Base-by-base conservation (phyloP, 2,888 invertebrate species). In the Amorpha juglandis region DNA sequence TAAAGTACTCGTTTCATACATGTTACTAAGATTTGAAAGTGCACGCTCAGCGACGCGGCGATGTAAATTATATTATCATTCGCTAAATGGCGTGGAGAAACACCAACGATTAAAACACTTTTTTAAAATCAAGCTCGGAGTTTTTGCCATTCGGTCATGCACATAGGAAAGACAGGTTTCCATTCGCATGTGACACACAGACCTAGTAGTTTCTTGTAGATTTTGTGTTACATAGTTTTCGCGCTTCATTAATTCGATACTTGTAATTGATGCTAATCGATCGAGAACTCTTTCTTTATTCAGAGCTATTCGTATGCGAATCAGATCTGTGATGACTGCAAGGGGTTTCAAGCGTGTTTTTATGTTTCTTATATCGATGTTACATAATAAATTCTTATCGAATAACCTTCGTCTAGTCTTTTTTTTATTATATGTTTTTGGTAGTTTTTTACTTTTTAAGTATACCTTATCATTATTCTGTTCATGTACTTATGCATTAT, bases 151-250 rank as follows among this genome's bases (percentile, higher is more conserved):
- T 72, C 72, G 65, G 69, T 69, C 67, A 71, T 70, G 73, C 69
- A 48, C 33, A 45, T 66, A 62, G 42, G 33, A 63, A 45, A 64
- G 51, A 69, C 70, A 65, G 67, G 72, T 71, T 72, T 67, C 21
- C n/a, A 63, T 62, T 67, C 63, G 69, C 63, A 63, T 69, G 62
- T 69, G 71, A 70, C 73, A 71, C 62, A 71, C 68, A 74, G 68
- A 71, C 70, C 71, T 64, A 67, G 67, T 66, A 65, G 50, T 65
- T 71, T 69, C 67, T 71, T 68, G 68, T 66, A 65, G 68, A 70
- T 38, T 47, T 55, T 48, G 27, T 16, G 19, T 53, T 64, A 64
- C 35, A 48, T 65, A 58, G 55, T 48, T 1, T 47, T 16, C 33
- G 53, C 55, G 55, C 55, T 48, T 45, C 14, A 47, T 35, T 48